Evolutionary conservation across 2,797 vertebrate species (phyloP).

Genomic region (Protosalanx chinensis): DNA sequence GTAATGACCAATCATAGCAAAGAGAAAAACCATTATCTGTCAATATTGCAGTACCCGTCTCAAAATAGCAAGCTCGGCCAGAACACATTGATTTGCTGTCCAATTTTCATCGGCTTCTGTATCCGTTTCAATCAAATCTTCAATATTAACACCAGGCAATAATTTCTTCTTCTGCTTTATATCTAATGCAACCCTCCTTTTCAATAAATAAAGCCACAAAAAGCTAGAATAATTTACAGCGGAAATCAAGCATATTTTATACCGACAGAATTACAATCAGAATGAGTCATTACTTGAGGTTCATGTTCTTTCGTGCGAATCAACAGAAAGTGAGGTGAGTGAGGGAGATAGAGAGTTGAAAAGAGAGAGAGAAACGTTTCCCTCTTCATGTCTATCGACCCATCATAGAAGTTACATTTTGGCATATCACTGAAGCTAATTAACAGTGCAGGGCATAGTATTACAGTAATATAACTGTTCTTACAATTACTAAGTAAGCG

Average conservation of each 20-base stretch:
- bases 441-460: too few species aligned
- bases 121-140: slow-evolving; percentile 71
- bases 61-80: slow-evolving; percentile 44
- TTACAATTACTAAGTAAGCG: too few species aligned
- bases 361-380: background rate
- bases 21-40: slow-evolving; percentile 57
- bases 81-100: slow-evolving; percentile 66
- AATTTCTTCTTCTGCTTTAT: slow-evolving; percentile 68
- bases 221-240: slow-evolving; percentile 56
- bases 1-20: slow-evolving; percentile 63
- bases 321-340: slow-evolving; percentile 3
- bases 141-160: slow-evolving; percentile 68
- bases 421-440: background rate
- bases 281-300: slow-evolving; percentile 60
- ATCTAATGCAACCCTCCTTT: slow-evolving; percentile 57
- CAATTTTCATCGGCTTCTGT: slow-evolving; percentile 60
- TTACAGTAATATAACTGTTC: too few species aligned
- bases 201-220: slow-evolving; percentile 62
- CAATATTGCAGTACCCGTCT: slow-evolving; percentile 57
- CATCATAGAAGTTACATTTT: background rate
- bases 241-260: slow-evolving; percentile 65
- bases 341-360: slow-evolving; percentile 1
- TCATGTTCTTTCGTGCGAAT: slow-evolving; percentile 33
- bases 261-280: slow-evolving; percentile 55
- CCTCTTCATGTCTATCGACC: background rate